Evolutionary conservation across 2,113 vertebrate species (phyloP).

Genomic region (Lampris incognitus): DNA sequence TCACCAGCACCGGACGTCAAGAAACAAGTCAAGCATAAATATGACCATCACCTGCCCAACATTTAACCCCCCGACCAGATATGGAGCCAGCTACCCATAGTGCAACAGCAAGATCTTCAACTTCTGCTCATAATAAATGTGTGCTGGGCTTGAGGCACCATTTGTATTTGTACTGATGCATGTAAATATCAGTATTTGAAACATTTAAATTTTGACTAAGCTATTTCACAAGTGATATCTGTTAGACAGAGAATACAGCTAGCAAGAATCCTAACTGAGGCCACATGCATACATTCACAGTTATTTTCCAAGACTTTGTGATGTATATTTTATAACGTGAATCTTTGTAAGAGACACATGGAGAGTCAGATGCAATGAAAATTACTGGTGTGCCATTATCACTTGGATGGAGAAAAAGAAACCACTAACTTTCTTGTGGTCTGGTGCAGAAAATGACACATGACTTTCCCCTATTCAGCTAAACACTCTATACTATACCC

Average conservation of each 20-base stretch:
- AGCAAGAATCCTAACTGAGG: not conserved
- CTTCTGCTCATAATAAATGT: not conserved
- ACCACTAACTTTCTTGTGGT: not conserved
- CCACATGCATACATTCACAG: not conserved
- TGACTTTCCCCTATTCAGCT: not conserved
- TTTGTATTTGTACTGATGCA: conserved; percentile 9
- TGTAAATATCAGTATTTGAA: too few relatives aligned
- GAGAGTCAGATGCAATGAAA: not conserved
- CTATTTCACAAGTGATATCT: not conserved
- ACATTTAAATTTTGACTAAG: not conserved
- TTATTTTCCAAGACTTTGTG: not conserved
- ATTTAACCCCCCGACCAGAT: conserved; percentile 62
- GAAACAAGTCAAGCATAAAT: conserved; percentile 83
- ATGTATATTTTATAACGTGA: not conserved
- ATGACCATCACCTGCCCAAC: conserved; percentile 83
- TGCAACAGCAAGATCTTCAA: not conserved
- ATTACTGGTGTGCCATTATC: conserved; percentile 56
- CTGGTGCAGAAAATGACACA: not conserved
- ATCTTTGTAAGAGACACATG: not conserved
- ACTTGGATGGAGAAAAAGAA: not conserved
- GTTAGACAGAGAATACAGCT: not conserved
- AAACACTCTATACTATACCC: not conserved
- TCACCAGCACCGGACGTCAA: conserved; percentile 83
- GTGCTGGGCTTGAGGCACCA: not conserved
- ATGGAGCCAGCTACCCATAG: not conserved